Percentiles rank a stretch among this genome's conserved stretches.
Conservation (phyloP, 2,888 invertebrate species). For the Galerucella pusilla region DNA sequence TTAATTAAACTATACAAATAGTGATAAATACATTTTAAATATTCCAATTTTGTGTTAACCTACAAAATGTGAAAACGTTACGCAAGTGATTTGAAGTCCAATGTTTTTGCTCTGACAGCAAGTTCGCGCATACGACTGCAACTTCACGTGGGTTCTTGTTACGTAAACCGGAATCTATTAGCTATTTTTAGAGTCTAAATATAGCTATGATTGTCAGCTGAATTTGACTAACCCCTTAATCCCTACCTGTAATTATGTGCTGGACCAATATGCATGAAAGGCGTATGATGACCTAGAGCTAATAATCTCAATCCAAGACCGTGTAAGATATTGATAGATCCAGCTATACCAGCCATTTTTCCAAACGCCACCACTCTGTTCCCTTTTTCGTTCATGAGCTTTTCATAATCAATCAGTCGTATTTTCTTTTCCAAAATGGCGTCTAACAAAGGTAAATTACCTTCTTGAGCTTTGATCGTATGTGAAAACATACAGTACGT, state of each 20-base stretch:
- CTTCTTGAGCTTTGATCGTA: slow-evolving; percentile 98
- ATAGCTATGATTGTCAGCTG: too few species aligned
- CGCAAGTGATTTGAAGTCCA: too few species aligned
- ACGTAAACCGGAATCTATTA: too few species aligned
- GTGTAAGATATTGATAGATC: slow-evolving; percentile 98
- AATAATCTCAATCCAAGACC: slow-evolving; percentile 93
- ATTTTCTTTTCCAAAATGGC: slow-evolving; percentile 97
- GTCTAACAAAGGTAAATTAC: slow-evolving; percentile 97
- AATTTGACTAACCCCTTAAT: background rate
- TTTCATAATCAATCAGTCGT: slow-evolving; percentile 96
- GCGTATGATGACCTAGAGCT: slow-evolving; percentile 98
- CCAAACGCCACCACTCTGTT: slow-evolving; percentile 97
- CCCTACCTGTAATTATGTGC: slow-evolving; percentile 90
- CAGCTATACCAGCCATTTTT: slow-evolving; percentile 98
- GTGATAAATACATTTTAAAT: too few species aligned
- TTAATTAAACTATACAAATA: too few species aligned
- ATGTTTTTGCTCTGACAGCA: too few species aligned
- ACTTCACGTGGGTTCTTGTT: too few species aligned
- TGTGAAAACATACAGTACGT: slow-evolving; percentile 99
- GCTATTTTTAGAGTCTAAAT: too few species aligned
- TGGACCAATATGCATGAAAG: slow-evolving; percentile 98
- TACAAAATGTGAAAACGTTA: too few species aligned
- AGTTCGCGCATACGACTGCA: too few species aligned
- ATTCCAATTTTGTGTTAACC: too few species aligned
- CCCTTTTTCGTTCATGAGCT: slow-evolving; percentile 83